Evolutionary conservation across 2,888 invertebrate genomes (phyloP), one percentile per base, ranked within the genome.

Genomic region (Zaprionus bogoriensis): DNA sequence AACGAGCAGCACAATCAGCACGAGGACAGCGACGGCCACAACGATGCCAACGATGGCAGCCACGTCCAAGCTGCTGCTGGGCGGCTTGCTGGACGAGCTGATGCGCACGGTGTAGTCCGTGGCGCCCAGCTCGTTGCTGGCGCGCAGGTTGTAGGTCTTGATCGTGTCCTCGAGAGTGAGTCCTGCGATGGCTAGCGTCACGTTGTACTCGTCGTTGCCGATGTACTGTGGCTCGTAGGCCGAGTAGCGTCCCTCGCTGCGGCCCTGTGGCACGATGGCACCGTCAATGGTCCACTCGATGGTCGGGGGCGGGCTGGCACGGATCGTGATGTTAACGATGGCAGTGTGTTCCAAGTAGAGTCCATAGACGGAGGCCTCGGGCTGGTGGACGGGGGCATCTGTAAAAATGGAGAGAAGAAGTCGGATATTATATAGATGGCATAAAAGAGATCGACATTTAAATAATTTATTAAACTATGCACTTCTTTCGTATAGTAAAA

Each of bases 41-140:
- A 90, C 94, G 72, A 96, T 95, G 53, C 95, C 96, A 50, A 96
- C 94, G 65, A 96, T 95, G 4, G 95, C 94, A 38, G 95, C 95
- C 2, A 95, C 93, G 67, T 94, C 95, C 12, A 96, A 89, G 72
- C 94, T 94, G 80, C 94, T 92, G 73, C 94, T 94, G 45, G 93
- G 93, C 0, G 94, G 93, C 74, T 93, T 93, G 47, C 92, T 92
- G 86, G 94, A 92, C 10, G 94, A 96, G 79, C 95, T 96, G 81
- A 96, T 94, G 67, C 93, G 91, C 27, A 96, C 92, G 4, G 90
- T 90, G 81, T 95, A 95, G 52, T 93, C 93, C 70, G 93, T 92
- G 10, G 90, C 85, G 2, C 96, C 96, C 50, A 94, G 92, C n/a
- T 92, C 92, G 89, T 96, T 96, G 84, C 91, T 91, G 1, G 95